Conservation (phyloP, 2,797 vertebrate species). For the Phrynocephalus guinanensis region DNA sequence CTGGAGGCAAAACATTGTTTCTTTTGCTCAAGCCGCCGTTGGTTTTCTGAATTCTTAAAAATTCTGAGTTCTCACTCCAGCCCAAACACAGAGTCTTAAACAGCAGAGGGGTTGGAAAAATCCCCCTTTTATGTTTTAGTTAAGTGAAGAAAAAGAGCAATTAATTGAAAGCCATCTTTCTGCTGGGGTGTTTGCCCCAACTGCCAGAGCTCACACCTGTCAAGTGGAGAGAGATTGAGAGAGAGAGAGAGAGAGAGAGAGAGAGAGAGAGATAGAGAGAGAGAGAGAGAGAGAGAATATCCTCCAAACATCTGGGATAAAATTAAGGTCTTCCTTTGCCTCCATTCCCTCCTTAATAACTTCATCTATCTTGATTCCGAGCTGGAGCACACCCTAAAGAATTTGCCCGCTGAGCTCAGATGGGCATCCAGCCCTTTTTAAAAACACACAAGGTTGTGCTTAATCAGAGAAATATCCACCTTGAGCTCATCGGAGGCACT, state of each 20-base stretch:
- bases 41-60: neutral
- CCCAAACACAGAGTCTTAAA: neutral
- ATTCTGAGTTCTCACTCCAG: neutral
- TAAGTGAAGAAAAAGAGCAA: neutral
- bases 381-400: constrained; percentile 41
- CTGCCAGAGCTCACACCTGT: constrained; percentile 50
- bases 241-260: too few relatives aligned
- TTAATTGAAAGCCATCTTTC: constrained; percentile 35
- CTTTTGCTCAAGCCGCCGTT: neutral
- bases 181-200: constrained; percentile 13
- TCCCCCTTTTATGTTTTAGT: neutral
- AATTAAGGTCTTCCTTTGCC: constrained; percentile 59
- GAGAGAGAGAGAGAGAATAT: constrained; percentile 23
- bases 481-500: neutral
- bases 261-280: neutral
- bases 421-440: neutral
- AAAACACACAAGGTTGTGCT: neutral
- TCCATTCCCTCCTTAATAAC: constrained; percentile 63
- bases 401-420: neutral
- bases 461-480: constrained; percentile 17
- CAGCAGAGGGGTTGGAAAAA: neutral
- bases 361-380: constrained; percentile 74
- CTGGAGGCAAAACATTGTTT: too few relatives aligned
- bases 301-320: constrained; percentile 74
- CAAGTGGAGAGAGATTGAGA: neutral